Percentiles rank a stretch among this genome's conserved stretches.
Evolutionary conservation across 2,888 invertebrate genomes (phyloP).

Genomic region (Chironomus riparius): DNA sequence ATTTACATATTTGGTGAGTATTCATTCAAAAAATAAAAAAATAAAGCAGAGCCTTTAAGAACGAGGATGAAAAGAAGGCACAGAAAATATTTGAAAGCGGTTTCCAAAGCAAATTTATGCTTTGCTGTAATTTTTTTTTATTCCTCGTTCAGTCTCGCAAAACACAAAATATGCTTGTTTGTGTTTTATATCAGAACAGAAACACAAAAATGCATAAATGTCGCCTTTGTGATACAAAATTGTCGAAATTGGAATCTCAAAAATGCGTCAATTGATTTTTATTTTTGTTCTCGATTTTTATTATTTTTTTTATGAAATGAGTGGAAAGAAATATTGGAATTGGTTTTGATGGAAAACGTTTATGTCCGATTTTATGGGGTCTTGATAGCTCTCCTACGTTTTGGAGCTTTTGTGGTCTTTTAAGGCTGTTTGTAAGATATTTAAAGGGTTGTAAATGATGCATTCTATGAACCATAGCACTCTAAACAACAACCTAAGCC

Average conservation of each 20-base stretch:
- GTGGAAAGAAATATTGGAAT: background rate
- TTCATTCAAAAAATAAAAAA: conserved; percentile 11
- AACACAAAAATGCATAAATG: background rate
- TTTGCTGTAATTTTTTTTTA: background rate
- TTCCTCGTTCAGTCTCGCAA: no score
- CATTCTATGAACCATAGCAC: no score
- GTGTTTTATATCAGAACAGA: background rate
- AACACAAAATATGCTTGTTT: background rate
- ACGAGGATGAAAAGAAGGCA: background rate
- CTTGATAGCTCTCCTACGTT: no score
- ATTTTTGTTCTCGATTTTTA: background rate
- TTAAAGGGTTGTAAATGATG: no score
- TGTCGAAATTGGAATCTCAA: conserved; percentile 2
- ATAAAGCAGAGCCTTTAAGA: background rate
- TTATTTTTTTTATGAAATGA: background rate
- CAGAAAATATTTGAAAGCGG: background rate
- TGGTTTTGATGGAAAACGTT: no score
- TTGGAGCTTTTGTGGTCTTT: no score
- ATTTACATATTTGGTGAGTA: conserved; percentile 12
- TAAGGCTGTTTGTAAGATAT: no score
- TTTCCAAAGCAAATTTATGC: background rate
- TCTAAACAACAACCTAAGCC: no score
- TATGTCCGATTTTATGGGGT: no score
- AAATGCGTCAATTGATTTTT: background rate
- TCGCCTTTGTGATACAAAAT: conserved; percentile 1